A percentile compares a stretch with the other conserved stretches of the same genome.
Conservation (phyloP, 2,888 invertebrate genomes). For the Atrina japonica region DNA sequence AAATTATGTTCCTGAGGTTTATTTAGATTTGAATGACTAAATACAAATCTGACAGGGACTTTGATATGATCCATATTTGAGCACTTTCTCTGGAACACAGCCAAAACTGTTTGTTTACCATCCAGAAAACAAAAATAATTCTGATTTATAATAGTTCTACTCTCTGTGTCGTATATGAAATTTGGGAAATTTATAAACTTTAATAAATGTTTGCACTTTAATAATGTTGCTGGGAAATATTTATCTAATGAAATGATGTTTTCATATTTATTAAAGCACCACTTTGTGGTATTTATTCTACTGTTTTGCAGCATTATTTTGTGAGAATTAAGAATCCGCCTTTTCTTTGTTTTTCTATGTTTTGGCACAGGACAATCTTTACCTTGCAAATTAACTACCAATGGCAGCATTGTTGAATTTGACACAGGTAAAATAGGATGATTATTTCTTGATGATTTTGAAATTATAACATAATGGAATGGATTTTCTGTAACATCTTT, state of each 20-base stretch:
- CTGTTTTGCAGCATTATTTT: slow-evolving; percentile 2
- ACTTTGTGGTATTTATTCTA: slow-evolving; percentile 29
- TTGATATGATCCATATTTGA: background rate
- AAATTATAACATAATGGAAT: slow-evolving; percentile 53
- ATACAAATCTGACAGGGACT: slow-evolving; percentile 27
- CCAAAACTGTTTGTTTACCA: background rate
- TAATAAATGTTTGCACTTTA: slow-evolving; percentile 44
- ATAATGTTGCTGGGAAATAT: slow-evolving; percentile 48
- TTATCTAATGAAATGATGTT: slow-evolving; percentile 43
- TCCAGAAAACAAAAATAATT: slow-evolving; percentile 10
- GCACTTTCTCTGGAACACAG: slow-evolving; percentile 9
- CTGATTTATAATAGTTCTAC: background rate
- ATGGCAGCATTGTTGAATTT: slow-evolving; percentile 58
- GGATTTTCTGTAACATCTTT: slow-evolving; percentile 47
- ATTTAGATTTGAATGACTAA: slow-evolving; percentile 12
- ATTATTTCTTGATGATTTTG: slow-evolving; percentile 48
- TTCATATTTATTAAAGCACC: slow-evolving; percentile 49
- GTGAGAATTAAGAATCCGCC: slow-evolving; percentile 11
- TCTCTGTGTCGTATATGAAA: slow-evolving; percentile 24
- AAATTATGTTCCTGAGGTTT: slow-evolving; percentile 24
- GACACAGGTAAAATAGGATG: slow-evolving; percentile 28
- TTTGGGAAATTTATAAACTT: slow-evolving; percentile 20
- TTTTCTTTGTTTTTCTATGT: slow-evolving; percentile 38
- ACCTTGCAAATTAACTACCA: slow-evolving; percentile 60
- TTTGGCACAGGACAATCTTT: slow-evolving; percentile 51